Conservation (phyloP, 2,113 vertebrate species). For the Oryzias woworae region DNA sequence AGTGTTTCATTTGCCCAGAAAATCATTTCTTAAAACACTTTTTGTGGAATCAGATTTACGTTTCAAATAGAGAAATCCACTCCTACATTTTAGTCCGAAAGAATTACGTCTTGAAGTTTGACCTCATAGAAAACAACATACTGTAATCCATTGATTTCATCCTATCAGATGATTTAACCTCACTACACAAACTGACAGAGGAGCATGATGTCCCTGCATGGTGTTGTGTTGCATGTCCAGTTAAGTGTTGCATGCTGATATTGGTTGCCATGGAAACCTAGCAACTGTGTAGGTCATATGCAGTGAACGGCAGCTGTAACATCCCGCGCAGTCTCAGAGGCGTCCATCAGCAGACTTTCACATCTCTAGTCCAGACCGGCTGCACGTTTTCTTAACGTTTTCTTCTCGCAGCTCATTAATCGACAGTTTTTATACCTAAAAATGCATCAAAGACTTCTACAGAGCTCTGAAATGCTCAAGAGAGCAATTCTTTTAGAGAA, state of each 20-base stretch:
- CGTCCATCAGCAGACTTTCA: constrained; percentile 29
- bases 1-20: no score
- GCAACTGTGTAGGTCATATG: constrained; percentile 29
- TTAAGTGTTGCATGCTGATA: constrained; percentile 55
- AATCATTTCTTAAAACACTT: no score
- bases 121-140: background rate
- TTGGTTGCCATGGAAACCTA: constrained; percentile 37
- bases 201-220: constrained; percentile 61
- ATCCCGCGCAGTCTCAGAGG: constrained; percentile 29
- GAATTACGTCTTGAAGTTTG: background rate
- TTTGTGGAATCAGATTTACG: no score
- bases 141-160: constrained; percentile 4
- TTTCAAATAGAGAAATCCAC: no score
- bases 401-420: background rate
- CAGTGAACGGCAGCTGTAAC: constrained; percentile 38
- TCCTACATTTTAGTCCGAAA: background rate
- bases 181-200: constrained; percentile 13
- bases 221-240: constrained; percentile 64
- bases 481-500: no score
- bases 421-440: no score
- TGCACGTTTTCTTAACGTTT: background rate
- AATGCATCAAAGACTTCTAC: no score
- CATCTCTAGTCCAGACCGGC: constrained; percentile 43
- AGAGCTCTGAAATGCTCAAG: no score
- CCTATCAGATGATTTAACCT: background rate